phyloP scores from a whole-genome alignment of 2,888 invertebrate species.

The Cotesia congregata region DNA sequence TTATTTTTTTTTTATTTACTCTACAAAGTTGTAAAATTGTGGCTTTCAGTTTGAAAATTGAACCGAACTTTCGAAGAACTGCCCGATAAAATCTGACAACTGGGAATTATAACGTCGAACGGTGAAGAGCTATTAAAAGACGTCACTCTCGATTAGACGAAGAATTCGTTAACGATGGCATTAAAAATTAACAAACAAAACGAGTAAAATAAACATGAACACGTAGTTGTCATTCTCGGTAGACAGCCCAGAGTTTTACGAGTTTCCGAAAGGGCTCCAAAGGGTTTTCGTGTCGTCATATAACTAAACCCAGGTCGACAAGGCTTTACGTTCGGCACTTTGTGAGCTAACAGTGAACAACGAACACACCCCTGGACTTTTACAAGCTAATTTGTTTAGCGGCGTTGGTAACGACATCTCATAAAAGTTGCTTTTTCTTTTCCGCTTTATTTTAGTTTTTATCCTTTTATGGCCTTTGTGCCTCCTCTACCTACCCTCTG shows the following conservation, averaged over 20 bases:
- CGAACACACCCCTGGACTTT: conserved; percentile 46
- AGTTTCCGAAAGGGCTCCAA: conserved; percentile 43
- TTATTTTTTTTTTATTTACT: too few species aligned
- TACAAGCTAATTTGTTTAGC: conserved; percentile 63
- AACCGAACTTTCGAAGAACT: too few species aligned
- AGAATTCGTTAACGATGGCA: too few species aligned
- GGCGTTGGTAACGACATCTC: conserved; percentile 60
- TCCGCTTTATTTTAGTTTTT: conserved; percentile 18
- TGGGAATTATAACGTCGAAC: too few species aligned
- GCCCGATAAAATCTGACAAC: too few species aligned
- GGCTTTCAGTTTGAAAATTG: too few species aligned
- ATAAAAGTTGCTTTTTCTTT: conserved; percentile 53
- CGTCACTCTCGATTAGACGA: too few species aligned
- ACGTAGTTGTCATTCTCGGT: too few species aligned
- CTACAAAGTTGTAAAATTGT: too few species aligned
- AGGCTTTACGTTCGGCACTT: conserved; percentile 38
- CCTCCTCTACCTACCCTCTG: conserved; percentile 34
- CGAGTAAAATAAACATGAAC: too few species aligned
- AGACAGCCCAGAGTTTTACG: conserved; percentile 41
- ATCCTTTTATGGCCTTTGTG: conserved; percentile 11
- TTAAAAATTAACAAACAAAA: too few species aligned
- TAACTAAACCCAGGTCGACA: conserved; percentile 33
- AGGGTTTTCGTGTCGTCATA: conserved; percentile 43
- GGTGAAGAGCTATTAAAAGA: too few species aligned
- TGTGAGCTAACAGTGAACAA: conserved; percentile 6